Base-by-base conservation (phyloP, 2,888 invertebrate species). In the Hanleya hanleyi region DNA sequence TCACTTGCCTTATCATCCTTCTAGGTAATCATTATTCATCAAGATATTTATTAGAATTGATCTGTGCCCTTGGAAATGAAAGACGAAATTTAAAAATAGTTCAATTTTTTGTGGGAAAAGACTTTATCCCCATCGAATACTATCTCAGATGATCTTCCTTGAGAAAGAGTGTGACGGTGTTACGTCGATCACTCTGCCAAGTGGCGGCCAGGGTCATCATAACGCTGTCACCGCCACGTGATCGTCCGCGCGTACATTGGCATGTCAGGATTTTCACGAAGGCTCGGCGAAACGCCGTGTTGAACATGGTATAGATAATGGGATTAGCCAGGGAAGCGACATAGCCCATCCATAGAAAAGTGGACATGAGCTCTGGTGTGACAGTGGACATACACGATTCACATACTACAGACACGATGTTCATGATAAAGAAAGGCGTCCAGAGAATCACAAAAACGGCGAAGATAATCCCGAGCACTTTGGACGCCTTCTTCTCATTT, bases 301-400 rank as follows among this genome's bases (percentile, higher is more conserved):
- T 90, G 75, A 90, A 90, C 88, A 89, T 89, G 6, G 90, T 90
- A 71, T 90, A 90, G 57, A 90, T 90, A 71, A 90, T 89, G 6
- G 90, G 90, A 70, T 90, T 90, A 29, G 88, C 88, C 67, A 90
- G 79, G 0, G 89, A 89, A 1, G 90, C 88, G 26, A 85, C 75
- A 57, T 89, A 90, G 22, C 90, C 90, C 80, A 90, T 85, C 90
- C 90, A 90, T 4, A 88, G 77, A 70, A 89, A 85, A 18, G 83
- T 76, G 5, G 88, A 84, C 86, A 89, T 87, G 68, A 88, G 73
- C 36, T 85, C 80, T 1, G 84, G 80, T 1, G 85, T 86, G 7
- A 88, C 66, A 12, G 78, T 73, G 4, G 68, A 65, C 73, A 84
- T 79, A 77, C 89, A 90, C 0, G 73, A 32, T 4, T 67, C 61